Evolutionary conservation across 2,888 invertebrate species (phyloP).

Genomic region (Piscicola geometra): DNA sequence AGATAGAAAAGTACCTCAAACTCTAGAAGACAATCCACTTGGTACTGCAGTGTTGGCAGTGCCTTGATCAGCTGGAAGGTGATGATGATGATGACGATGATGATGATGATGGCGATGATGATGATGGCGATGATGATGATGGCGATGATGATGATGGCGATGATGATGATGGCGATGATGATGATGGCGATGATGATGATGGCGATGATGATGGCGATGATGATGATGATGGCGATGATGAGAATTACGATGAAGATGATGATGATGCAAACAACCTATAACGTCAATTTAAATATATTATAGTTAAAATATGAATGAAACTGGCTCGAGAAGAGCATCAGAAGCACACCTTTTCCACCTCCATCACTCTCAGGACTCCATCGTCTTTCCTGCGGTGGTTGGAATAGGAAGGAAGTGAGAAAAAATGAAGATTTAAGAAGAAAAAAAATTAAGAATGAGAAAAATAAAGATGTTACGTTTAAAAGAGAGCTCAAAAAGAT

Average conservation of each 20-base stretch:
- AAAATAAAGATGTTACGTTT: conserved; percentile 3
- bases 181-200: conserved; percentile 34
- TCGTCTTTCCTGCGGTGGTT: conserved; percentile 96
- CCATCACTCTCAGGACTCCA: conserved; percentile 92
- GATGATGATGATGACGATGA: conserved; percentile 17
- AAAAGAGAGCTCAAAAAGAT: too few relatives aligned
- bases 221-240: conserved; percentile 12
- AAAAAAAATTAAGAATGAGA: neutral
- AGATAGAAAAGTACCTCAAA: conserved; percentile 67
- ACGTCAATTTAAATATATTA: too few relatives aligned
- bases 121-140: conserved; percentile 17
- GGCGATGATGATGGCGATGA: conserved; percentile 30
- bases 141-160: conserved; percentile 28
- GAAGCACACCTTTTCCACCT: conserved; percentile 76
- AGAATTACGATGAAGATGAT: neutral
- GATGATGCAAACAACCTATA: conserved; percentile 53
- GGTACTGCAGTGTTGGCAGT: conserved; percentile 86
- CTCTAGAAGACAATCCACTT: conserved; percentile 88
- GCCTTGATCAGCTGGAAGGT: conserved; percentile 73
- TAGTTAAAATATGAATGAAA: too few relatives aligned
- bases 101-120: conserved; percentile 24
- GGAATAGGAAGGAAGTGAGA: too few relatives aligned
- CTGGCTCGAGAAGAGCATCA: too few relatives aligned
- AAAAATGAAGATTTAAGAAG: too few relatives aligned
- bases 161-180: conserved; percentile 34